Evolutionary conservation across 2,797 vertebrate genomes (phyloP).

Genomic region (Lepilemur ruficaudatus): DNA sequence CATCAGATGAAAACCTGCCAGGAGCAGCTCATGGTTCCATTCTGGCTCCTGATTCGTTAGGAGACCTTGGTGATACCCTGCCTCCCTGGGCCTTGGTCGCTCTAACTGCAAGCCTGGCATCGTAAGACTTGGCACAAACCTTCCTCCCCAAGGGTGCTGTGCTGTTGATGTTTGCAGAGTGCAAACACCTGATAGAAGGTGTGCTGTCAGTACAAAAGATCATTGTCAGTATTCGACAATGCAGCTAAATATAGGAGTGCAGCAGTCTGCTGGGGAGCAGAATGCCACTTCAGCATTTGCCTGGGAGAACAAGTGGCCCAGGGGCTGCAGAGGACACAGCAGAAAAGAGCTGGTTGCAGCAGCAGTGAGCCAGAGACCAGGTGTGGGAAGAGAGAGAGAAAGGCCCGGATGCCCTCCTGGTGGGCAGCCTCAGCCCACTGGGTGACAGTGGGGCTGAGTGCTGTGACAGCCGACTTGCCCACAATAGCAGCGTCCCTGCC

Average conservation of each 20-base stretch:
- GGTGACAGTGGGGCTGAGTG: background rate
- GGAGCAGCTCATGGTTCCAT: background rate
- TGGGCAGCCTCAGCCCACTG: rapidly evolving
- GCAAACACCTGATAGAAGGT: background rate
- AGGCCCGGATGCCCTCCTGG: background rate
- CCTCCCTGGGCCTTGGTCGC: background rate
- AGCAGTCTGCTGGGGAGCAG: background rate
- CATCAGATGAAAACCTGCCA: background rate
- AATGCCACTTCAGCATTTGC: background rate
- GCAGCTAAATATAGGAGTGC: constrained; percentile 14
- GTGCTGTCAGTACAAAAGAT: background rate
- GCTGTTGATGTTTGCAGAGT: background rate
- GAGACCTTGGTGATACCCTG: too few species aligned
- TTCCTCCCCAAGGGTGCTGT: background rate
- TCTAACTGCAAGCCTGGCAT: background rate
- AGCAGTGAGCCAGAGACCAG: background rate
- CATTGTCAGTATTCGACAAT: background rate
- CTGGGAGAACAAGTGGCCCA: background rate
- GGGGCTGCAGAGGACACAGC: background rate
- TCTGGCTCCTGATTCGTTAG: background rate
- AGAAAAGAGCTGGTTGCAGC: background rate
- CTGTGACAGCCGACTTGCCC: background rate
- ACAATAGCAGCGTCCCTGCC: too few species aligned
- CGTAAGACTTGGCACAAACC: background rate
- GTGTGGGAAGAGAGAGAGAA: background rate